Evolutionary conservation across 1,140 invertebrate genomes (phyloP).

Genomic region (Pogonognathellus flavescens): DNA sequence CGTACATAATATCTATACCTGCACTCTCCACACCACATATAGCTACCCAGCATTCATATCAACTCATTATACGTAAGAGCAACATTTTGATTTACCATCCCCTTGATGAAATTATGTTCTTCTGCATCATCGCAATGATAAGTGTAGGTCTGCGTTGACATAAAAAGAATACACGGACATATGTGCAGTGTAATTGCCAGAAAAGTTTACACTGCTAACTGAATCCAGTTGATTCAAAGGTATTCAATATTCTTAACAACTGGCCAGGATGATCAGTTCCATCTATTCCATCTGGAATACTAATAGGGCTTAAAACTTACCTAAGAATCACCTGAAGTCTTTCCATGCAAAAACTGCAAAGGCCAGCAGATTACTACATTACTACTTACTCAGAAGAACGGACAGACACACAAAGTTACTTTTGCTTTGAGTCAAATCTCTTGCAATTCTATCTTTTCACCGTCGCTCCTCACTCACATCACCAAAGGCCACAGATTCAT

Average conservation of each 20-base stretch:
- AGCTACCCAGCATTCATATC: neutral
- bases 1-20: neutral
- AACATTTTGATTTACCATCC: no score
- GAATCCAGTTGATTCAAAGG: constrained; percentile 26
- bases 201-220: neutral
- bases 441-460: constrained; percentile 36
- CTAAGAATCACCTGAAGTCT: constrained; percentile 3
- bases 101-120: constrained; percentile 24
- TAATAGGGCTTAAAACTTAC: constrained; percentile 42
- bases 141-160: constrained; percentile 40
- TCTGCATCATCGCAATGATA: constrained; percentile 16
- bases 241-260: constrained; percentile 47
- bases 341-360: constrained; percentile 47
- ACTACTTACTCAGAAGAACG: neutral
- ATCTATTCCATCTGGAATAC: constrained; percentile 57
- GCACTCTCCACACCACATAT: neutral
- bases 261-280: constrained; percentile 28
- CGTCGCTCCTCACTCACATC: constrained; percentile 6
- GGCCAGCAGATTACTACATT: neutral
- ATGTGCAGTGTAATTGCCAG: constrained; percentile 37
- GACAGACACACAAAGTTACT: neutral
- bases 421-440: constrained; percentile 27
- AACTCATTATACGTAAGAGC: neutral
- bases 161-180: constrained; percentile 35
- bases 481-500: constrained; percentile 58